These are phyloP conservation scores for Idaea biselata DNA, from an alignment of 2,888 invertebrate species.

Conservation along the genomic window DNA sequence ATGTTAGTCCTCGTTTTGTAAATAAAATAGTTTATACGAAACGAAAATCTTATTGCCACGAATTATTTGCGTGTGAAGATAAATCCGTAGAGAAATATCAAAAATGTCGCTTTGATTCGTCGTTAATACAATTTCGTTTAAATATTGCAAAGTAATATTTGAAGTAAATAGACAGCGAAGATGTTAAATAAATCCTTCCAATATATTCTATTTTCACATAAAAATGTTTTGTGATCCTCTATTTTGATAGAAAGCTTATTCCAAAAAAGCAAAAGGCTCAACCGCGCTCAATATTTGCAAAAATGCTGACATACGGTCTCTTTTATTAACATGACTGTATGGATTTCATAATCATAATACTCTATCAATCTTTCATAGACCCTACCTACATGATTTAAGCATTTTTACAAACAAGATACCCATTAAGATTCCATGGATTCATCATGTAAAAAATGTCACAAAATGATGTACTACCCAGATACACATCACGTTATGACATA, in stretches of 20 bases:
- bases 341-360: background rate
- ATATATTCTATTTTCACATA: background rate
- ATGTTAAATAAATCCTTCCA: too few species aligned
- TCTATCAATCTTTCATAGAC: background rate
- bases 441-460: background rate
- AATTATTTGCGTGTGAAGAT: too few species aligned
- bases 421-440: background rate
- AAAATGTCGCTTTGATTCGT: slow-evolving; percentile 7
- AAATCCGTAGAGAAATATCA: background rate
- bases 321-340: background rate
- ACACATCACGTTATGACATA: too few species aligned
- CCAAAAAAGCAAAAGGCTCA: background rate
- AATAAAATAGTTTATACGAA: background rate
- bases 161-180: too few species aligned
- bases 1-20: slow-evolving; percentile 1
- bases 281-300: background rate
- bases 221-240: background rate
- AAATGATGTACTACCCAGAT: background rate
- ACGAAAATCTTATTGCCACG: too few species aligned
- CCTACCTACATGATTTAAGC: background rate
- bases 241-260: background rate
- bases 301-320: background rate
- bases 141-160: too few species aligned
- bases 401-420: background rate
- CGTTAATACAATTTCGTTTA: too few species aligned